Conservation (phyloP, 37 sponge, comb jelly and placozoan genomes). For the Halichondria panicea region DNA sequence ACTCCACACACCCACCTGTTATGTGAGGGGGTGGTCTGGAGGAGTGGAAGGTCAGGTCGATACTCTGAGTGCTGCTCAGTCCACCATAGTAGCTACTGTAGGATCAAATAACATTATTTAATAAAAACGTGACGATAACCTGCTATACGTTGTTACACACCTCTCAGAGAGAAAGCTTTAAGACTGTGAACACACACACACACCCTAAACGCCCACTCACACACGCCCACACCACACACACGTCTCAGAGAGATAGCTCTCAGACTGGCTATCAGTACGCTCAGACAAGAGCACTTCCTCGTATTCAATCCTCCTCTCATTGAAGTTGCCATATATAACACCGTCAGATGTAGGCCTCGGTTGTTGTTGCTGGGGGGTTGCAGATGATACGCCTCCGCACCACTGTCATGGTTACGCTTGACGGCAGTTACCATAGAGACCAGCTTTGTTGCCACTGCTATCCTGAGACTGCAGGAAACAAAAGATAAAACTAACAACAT, state of each 20-base stretch:
- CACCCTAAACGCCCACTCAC: neutral
- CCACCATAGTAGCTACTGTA: conserved; percentile 43
- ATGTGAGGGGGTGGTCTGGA: conserved; percentile 36
- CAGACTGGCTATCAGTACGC: conserved; percentile 50
- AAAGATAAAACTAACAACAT: neutral
- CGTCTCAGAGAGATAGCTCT: conserved; percentile 53
- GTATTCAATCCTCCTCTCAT: conserved; percentile 65
- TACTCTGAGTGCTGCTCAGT: conserved; percentile 45
- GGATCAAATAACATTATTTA: neutral
- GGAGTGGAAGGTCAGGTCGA: conserved; percentile 79
- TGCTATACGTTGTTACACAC: too few relatives aligned
- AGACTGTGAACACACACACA: neutral
- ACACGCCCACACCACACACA: neutral
- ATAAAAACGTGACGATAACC: too few relatives aligned
- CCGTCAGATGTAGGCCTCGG: conserved; percentile 31
- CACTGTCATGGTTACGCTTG: conserved; percentile 4
- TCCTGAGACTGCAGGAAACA: conserved; percentile 33
- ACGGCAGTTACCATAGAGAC: conserved; percentile 46
- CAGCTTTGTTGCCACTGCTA: conserved; percentile 42
- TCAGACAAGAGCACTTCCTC: conserved; percentile 46
- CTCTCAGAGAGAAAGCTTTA: too few relatives aligned
- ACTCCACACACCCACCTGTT: conserved; percentile 41
- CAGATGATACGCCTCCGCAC: neutral
- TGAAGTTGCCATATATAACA: conserved; percentile 40
- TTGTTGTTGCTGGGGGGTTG: too few relatives aligned